Evolutionary conservation across 2,888 invertebrate species (phyloP), one percentile per base, ranked within the genome.

Genomic region (Pammene fasciana): DNA sequence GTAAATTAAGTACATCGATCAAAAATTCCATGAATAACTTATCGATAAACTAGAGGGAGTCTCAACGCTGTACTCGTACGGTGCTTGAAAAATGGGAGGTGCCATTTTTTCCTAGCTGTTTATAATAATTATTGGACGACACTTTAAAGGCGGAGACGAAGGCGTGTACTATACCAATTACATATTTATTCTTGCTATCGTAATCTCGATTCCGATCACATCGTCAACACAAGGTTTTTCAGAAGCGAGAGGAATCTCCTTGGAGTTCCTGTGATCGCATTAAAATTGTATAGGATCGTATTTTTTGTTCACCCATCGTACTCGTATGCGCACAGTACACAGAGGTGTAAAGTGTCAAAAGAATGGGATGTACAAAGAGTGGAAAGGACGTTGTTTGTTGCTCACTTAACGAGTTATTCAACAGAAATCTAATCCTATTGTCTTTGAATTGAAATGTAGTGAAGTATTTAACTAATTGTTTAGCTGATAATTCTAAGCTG

Each of bases 221-320:
- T 76, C 76, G 43, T 76, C 82, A 78, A 83, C 86, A 84, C 83
- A 76, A 82, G 80, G 84, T 88, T 85, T 86, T 84, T 80, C 76
- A 79, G 73, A 75, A 71, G 72, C 73, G 72, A 78, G 77, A 77
- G 87, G 88, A 86, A 87, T 89, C 86, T 84, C 84, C 89, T 88
- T 89, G 86, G 89, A 88, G 90, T 90, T 84, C 90, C 85, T 74
- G 77, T 72, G 83, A 80, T 81, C 83, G 86, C 90, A 91, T 91
- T 90, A 90, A 90, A 90, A 90, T 90, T 90, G 89, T 88, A 88
- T 87, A 84, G 85, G 83, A 83, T 83, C 83, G 77, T 71, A 72
- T 79, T 87, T 90, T 90, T 90, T 90, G 85, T 72, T 10, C n/a
- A 66, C 61, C 78, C 79, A 78, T 79, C 78, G 84, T 82, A 84